phyloP scores from a whole-genome alignment of 2,797 vertebrate genomes.

The Chelon auratus region DNA sequence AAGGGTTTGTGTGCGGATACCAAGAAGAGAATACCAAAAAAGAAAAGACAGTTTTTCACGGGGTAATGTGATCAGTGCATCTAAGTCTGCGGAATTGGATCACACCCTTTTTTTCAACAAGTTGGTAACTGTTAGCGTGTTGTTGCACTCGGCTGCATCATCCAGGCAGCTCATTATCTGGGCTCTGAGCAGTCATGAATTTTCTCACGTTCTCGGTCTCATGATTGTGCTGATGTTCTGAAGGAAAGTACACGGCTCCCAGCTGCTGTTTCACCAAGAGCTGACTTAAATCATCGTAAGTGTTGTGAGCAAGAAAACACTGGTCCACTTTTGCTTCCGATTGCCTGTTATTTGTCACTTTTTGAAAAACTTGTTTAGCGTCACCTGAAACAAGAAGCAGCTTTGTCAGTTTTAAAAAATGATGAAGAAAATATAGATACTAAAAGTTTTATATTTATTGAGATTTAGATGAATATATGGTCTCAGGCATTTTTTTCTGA shows the following conservation, averaged over 20 bases:
- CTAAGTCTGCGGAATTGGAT: slow-evolving; percentile 25
- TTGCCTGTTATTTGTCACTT: neutral
- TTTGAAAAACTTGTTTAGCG: neutral
- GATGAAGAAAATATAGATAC: neutral
- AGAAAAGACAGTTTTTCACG: neutral
- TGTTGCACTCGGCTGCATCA: slow-evolving; percentile 38
- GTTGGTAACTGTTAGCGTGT: slow-evolving; percentile 28
- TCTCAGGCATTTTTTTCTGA: neutral
- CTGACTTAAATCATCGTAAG: neutral
- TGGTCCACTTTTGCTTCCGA: neutral
- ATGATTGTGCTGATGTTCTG: slow-evolving; percentile 31
- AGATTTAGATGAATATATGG: neutral
- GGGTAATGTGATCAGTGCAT: neutral
- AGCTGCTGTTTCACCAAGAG: slow-evolving; percentile 2
- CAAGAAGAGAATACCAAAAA: neutral
- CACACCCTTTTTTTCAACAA: slow-evolving; percentile 42
- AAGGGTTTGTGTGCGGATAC: neutral
- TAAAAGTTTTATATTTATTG: neutral
- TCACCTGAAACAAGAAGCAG: neutral
- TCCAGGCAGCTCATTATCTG: slow-evolving; percentile 22
- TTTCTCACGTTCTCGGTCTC: slow-evolving; percentile 36
- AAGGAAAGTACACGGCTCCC: neutral
- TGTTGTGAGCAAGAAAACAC: slow-evolving; percentile 6
- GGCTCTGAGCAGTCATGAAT: slow-evolving; percentile 11
- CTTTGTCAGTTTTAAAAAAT: neutral